Percentiles rank a stretch among this genome's conserved stretches.
Conservation (phyloP, 1,140 invertebrate species). For the Aphelenchoides fujianensis region DNA sequence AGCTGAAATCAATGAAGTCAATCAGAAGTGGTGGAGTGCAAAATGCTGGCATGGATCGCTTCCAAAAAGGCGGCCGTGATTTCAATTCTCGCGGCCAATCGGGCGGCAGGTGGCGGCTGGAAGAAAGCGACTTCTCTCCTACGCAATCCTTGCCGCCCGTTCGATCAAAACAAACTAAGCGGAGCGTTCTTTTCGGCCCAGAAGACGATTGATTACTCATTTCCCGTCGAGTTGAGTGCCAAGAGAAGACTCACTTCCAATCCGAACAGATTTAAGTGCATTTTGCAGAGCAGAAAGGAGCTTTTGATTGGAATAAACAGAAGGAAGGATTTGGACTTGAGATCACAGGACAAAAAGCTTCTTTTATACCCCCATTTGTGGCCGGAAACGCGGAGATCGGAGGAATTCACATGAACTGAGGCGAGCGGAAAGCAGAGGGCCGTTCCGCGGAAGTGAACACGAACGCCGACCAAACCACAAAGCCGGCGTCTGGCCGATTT, state of each 20-base stretch:
- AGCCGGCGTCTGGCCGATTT: no score
- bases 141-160: not conserved
- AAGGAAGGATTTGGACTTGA: not conserved
- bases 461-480: not conserved
- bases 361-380: no score
- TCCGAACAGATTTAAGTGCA: not conserved
- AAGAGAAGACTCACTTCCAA: not conserved
- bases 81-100: not conserved
- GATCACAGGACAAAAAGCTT: not conserved
- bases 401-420: no score
- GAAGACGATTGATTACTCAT: no score
- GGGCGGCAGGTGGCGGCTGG: not conserved
- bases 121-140: conserved; percentile 2
- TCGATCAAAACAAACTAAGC: not conserved
- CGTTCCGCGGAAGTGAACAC: not conserved
- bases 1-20: not conserved
- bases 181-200: no score
- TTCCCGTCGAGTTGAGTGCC: no score
- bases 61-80: not conserved
- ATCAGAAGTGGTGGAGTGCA: not conserved
- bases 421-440: not conserved
- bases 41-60: not conserved
- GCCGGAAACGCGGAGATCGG: no score
- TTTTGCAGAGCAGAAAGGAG: no score
- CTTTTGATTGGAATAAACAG: no score